Base-by-base conservation (phyloP, 2,888 invertebrate species). In the Cryptophagus acutangulus region DNA sequence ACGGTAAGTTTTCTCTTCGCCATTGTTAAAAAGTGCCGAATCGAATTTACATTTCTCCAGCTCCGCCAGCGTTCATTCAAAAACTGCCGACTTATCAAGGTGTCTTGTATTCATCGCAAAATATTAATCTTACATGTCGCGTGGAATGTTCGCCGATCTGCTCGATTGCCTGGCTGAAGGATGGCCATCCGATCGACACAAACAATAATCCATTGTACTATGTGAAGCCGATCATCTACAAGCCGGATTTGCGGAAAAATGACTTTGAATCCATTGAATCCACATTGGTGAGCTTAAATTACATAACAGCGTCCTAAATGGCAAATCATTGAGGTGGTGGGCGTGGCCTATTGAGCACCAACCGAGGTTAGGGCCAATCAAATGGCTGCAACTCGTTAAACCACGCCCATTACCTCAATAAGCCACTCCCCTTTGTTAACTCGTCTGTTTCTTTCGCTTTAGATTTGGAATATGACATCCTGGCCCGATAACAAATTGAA, bases 141-240 rank as follows among this genome's bases (percentile, higher is more conserved):
- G 87, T 93, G 38, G 93, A 93, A 63, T 93, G 92, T 62, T 86
- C 84, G 6, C 93, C 93, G 0, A 74, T 83, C 20, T 93, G 93
- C 70, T 78, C 81, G 49, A 84, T 93, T 40, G 76, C 82, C 15
- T 93, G 93, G 93, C 75, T 82, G 51, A 89, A 87, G 63, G 84
- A 89, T 60, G 85, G 82, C 2, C 71, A 76, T 16, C 76, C 78
- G 6, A 80, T 92, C 50, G 77, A 83, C 52, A 66, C 69, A 40
- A 56, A 59, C 29, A 72, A 73, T 6, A 76, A 75, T 31, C 74
- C 74, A 40, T 72, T 78, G 25, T 90, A 88, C 70, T 80, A 79
- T 56, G 77, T 86, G 34, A 75, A 76, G 44, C 81, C 82, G 54
- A 74, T 76, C 28, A 75, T 77, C 37, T 76, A 84, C 48, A 79